Evolutionary conservation across 2,113 vertebrate genomes (phyloP).

Genomic region (Mormyrus lacerda): DNA sequence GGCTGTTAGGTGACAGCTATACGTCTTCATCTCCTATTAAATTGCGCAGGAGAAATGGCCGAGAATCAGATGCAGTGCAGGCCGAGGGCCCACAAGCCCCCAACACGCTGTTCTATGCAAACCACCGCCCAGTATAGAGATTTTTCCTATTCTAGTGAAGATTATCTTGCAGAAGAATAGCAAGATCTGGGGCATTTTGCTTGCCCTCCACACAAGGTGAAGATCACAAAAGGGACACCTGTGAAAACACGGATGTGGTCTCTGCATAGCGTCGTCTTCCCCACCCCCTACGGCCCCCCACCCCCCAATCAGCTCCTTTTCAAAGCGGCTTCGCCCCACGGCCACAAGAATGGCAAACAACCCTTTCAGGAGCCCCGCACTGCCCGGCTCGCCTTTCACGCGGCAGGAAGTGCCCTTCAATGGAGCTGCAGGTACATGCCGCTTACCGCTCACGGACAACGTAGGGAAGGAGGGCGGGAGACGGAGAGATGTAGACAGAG

Average conservation of each 20-base stretch:
- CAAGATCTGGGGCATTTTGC: conserved; percentile 43
- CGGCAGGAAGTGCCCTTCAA: conserved; percentile 64
- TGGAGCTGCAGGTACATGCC: conserved; percentile 63
- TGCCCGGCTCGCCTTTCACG: conserved; percentile 54
- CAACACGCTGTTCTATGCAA: conserved; percentile 35
- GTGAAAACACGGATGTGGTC: conserved; percentile 60
- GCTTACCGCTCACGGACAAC: conserved; percentile 16
- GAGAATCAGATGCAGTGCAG: background rate
- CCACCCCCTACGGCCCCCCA: conserved; percentile 11
- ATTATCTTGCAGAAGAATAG: conserved; percentile 54
- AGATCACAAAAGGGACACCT: conserved; percentile 68
- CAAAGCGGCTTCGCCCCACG: conserved; percentile 36
- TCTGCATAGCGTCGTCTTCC: conserved; percentile 45
- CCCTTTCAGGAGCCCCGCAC: conserved; percentile 54
- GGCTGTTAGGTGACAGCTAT: conserved; percentile 1
- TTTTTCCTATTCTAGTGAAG: conserved; percentile 31
- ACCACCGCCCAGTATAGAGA: conserved; percentile 17
- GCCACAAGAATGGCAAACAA: conserved; percentile 62
- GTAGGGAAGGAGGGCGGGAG: background rate
- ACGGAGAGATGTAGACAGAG: background rate
- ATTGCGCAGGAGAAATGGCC: background rate
- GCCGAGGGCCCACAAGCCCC: background rate
- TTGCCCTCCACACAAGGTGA: conserved; percentile 42
- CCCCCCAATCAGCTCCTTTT: conserved; percentile 28
- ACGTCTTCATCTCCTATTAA: background rate